Evolutionary conservation across 2,113 vertebrate genomes (phyloP).

Genomic region (Pteropus alecto): DNA sequence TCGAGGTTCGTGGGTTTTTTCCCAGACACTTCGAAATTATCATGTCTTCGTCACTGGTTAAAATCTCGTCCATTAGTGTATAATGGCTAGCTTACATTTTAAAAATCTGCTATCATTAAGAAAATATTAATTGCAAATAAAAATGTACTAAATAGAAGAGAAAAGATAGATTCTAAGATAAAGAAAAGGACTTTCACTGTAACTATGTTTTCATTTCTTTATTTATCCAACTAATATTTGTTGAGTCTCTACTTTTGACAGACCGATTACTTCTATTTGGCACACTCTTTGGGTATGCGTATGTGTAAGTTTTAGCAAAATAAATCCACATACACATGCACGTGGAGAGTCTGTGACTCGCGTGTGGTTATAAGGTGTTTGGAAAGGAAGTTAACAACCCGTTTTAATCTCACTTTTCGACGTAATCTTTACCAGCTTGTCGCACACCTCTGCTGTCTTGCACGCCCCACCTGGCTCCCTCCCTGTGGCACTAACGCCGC

Average conservation of each 20-base stretch:
- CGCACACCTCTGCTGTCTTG: too few relatives aligned
- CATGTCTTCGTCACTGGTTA: background rate
- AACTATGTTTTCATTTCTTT: background rate
- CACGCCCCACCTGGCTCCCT: background rate
- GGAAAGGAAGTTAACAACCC: background rate
- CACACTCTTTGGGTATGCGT: background rate
- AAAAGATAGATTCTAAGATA: background rate
- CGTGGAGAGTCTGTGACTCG: background rate
- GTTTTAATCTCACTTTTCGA: background rate
- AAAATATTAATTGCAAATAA: background rate
- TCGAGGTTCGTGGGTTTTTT: background rate
- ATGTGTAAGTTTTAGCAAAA: background rate
- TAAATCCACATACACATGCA: background rate
- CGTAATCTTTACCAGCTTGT: background rate
- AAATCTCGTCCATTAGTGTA: background rate
- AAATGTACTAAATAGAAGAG: background rate
- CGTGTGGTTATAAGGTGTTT: background rate
- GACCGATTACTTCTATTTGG: background rate
- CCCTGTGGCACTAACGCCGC: too few relatives aligned
- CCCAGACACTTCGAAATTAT: background rate
- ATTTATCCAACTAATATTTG: background rate
- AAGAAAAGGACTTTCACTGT: background rate
- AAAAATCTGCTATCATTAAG: background rate
- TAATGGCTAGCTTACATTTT: background rate
- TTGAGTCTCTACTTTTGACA: background rate